Evolutionary conservation across 2,113 vertebrate genomes (phyloP).

Genomic region (Alces alces): DNA sequence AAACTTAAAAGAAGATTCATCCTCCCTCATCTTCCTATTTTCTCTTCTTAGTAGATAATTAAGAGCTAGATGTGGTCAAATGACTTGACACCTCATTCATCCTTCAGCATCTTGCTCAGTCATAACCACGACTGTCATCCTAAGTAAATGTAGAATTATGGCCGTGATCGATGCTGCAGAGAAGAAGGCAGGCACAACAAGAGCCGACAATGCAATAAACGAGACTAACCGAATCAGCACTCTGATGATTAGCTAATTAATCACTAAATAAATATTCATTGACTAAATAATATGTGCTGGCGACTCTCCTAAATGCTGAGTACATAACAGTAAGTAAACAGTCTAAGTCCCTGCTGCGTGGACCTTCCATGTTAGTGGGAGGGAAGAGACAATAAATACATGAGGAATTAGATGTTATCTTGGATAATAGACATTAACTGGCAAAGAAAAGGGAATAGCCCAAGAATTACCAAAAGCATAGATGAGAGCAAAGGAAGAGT

Average conservation of each 20-base stretch:
- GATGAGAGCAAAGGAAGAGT: neutral
- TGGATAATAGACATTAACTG: neutral
- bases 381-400: neutral
- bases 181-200: neutral
- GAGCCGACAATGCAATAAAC: neutral
- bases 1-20: neutral
- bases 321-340: neutral
- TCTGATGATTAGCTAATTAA: conserved; percentile 8
- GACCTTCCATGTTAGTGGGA: neutral
- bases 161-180: neutral
- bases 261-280: neutral
- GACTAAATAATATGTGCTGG: neutral
- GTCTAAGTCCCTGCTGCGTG: neutral
- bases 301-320: neutral
- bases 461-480: neutral
- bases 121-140: neutral
- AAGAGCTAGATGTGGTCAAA: conserved; percentile 1
- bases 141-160: neutral
- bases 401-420: neutral
- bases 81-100: neutral
- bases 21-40: neutral
- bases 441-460: neutral
- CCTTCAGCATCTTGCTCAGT: neutral
- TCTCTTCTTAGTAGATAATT: conserved; percentile 8
- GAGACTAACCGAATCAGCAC: neutral